Conservation (phyloP, 2,888 invertebrate genomes). For the Chrysodeixis includens region DNA sequence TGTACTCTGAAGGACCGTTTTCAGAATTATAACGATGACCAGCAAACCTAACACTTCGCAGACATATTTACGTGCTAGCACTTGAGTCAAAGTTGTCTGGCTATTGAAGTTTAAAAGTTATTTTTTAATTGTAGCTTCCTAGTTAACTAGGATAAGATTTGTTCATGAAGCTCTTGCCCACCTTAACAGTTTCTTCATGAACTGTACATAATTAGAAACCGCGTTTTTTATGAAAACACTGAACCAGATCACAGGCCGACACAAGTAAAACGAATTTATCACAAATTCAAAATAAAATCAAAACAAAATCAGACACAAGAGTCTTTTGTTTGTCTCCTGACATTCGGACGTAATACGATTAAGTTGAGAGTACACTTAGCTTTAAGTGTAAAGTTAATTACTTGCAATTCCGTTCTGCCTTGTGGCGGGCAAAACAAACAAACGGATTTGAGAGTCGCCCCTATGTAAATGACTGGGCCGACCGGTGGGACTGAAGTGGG, state of each 20-base stretch:
- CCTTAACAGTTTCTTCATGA: too few species aligned
- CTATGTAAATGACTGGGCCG: conserved; percentile 67
- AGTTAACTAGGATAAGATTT: too few species aligned
- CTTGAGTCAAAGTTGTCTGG: too few species aligned
- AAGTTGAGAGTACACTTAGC: conserved; percentile 62
- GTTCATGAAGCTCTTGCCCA: too few species aligned
- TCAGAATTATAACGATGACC: too few species aligned
- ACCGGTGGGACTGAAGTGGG: conserved; percentile 33
- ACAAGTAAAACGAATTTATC: not conserved
- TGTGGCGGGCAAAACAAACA: conserved; percentile 64
- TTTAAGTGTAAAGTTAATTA: conserved; percentile 77
- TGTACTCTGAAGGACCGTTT: conserved; percentile 16
- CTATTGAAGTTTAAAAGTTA: too few species aligned
- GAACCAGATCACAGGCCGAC: not conserved
- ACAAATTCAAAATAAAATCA: not conserved
- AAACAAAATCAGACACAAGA: conserved; percentile 13
- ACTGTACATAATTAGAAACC: too few species aligned
- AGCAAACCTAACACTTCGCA: too few species aligned
- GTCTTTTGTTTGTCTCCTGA: conserved; percentile 13
- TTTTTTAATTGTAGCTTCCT: too few species aligned
- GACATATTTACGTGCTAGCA: too few species aligned
- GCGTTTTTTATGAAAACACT: too few species aligned
- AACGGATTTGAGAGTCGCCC: conserved; percentile 53
- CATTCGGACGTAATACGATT: conserved; percentile 53
- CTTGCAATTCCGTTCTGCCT: conserved; percentile 58